Base-by-base conservation (phyloP, 64 coral and sea anemone species). In the Dendronephthya gigantea region DNA sequence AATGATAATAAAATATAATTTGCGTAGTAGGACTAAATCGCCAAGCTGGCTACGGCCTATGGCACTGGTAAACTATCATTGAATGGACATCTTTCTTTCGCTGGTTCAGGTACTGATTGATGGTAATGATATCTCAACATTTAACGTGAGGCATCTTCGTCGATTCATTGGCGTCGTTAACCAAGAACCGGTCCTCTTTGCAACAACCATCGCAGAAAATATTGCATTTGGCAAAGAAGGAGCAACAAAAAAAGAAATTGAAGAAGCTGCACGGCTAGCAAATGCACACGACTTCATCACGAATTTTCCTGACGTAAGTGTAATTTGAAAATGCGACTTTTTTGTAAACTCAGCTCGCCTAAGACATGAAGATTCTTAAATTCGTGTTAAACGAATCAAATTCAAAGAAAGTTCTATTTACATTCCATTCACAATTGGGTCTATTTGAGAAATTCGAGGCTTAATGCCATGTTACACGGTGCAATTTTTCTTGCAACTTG, bases 151-250 rank as follows among this genome's bases (percentile, higher is more conserved):
- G 7, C 72, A 79, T 35, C 32, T 79, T 4, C 72, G 72, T 33
- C 19, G 36, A 15, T 79, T 79, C 5, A 79, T 79, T 39, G 72
- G 72, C 6, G 72, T 79, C 11, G 72, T 79, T 16, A 79, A 79
- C 30, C 72, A 79, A 79, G 72, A 79, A 79, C 72, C 72, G 9
- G 72, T 39, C 7, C 72, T 79, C 10, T 79, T 79, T 79, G 72
- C 72, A 7, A 35, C 72, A 15, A 33, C 72, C 72, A 79, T 79
- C 17, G 72, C 72, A 5, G 72, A 79, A 29, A 79, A 79, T 39
- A 79, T 79, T 39, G 72, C 32, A 35, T 79, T 36, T 29, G 72
- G 72, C 19, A 34, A 39, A 33, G 72, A 79, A 39, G 72, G 72
- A 19, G 72, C 37, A 9, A 33, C 72, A 15, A 0, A 22, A 33